These are phyloP conservation scores for Adelges cooleyi DNA, from an alignment of 1,140 invertebrate genomes.

Conservation along the genomic window DNA sequence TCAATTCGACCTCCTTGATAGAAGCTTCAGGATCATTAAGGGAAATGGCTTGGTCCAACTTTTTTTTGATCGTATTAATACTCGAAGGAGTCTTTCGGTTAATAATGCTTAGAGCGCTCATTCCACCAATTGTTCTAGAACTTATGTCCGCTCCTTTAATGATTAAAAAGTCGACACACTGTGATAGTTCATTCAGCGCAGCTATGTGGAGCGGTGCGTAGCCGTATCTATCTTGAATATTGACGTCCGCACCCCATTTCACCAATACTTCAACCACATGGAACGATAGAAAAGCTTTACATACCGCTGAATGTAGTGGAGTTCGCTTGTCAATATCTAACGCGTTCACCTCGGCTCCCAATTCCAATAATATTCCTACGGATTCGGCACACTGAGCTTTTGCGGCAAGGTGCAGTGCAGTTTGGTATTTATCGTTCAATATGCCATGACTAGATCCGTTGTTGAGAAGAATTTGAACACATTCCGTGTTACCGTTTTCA, in stretches of 20 bases:
- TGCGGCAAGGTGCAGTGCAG: slow-evolving; percentile 63
- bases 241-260: slow-evolving; percentile 66
- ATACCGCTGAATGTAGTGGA: slow-evolving; percentile 62
- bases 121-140: slow-evolving; percentile 67
- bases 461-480: slow-evolving; percentile 54
- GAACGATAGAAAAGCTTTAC: slow-evolving; percentile 59
- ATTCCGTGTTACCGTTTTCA: slow-evolving; percentile 55
- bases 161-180: slow-evolving; percentile 68
- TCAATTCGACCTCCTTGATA: slow-evolving; percentile 65
- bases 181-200: slow-evolving; percentile 68
- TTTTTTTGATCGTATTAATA: slow-evolving; percentile 59
- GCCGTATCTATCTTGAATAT: slow-evolving; percentile 74
- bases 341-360: slow-evolving; percentile 58
- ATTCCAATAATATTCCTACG: slow-evolving; percentile 59
- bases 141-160: slow-evolving; percentile 74
- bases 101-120: slow-evolving; percentile 68
- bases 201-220: slow-evolving; percentile 81
- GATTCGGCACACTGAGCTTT: slow-evolving; percentile 63
- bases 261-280: slow-evolving; percentile 61
- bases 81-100: slow-evolving; percentile 70
- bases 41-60: slow-evolving; percentile 62
- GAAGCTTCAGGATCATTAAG: slow-evolving; percentile 64
- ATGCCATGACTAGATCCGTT: slow-evolving; percentile 57
- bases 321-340: slow-evolving; percentile 65
- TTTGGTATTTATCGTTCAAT: slow-evolving; percentile 62